Percentiles rank a stretch among this genome's conserved stretches.
These are phyloP conservation scores for Indicator maculatus DNA, from an alignment of 2,113 vertebrate species.

Conservation along the genomic window DNA sequence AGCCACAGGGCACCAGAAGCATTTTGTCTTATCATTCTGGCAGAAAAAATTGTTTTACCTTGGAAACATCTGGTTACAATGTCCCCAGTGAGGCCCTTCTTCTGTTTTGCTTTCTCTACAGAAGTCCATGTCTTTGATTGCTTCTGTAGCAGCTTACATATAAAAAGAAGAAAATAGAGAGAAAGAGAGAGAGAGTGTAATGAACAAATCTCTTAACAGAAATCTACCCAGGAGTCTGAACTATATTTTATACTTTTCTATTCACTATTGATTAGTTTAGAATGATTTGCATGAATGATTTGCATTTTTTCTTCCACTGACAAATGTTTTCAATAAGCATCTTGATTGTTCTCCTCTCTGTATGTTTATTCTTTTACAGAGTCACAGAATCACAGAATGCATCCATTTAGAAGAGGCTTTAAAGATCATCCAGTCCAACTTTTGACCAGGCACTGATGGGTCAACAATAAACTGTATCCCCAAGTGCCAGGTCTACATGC, in stretches of 20 bases:
- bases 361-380: not conserved
- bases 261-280: not conserved
- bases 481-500: too few species aligned
- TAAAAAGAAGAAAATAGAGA: not conserved
- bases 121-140: not conserved
- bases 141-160: not conserved
- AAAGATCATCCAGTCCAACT: too few species aligned
- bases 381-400: too few species aligned
- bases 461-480: too few species aligned
- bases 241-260: not conserved
- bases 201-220: not conserved
- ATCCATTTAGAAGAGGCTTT: too few species aligned
- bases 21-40: not conserved
- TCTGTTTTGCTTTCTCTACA: not conserved
- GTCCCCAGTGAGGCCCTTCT: not conserved
- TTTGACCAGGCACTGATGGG: too few species aligned
- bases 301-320: not conserved
- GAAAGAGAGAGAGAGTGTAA: not conserved
- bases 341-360: not conserved
- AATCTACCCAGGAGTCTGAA: not conserved
- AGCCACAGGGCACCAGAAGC: not conserved
- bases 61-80: slow-evolving; percentile 4
- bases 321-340: not conserved
- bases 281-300: not conserved
- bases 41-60: not conserved